A percentile compares a stretch with the other conserved stretches of the same genome.
phyloP scores from a whole-genome alignment of 92 coral and sea anemone species.

The Actinernus sp. region DNA sequence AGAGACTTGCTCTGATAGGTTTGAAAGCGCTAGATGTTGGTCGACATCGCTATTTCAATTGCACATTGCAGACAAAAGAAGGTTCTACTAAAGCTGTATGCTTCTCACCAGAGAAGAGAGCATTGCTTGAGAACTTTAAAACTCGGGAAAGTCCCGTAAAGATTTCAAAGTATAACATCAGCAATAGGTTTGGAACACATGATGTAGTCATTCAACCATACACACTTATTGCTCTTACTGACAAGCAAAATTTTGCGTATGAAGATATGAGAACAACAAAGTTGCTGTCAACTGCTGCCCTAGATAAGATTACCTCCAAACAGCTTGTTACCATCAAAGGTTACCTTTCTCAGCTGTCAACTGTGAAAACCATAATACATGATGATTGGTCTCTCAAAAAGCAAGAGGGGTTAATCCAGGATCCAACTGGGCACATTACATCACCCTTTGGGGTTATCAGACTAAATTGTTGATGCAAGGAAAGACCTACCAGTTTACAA shows the following conservation, averaged over 20 bases:
- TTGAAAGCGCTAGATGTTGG: too few relatives aligned
- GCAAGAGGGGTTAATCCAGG: slow-evolving; percentile 52
- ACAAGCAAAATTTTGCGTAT: slow-evolving; percentile 16
- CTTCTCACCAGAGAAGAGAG: slow-evolving; percentile 48
- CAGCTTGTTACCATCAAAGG: slow-evolving; percentile 73
- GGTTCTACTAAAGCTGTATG: slow-evolving; percentile 49
- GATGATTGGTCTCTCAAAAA: slow-evolving; percentile 42
- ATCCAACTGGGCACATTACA: slow-evolving; percentile 61
- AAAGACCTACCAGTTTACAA: slow-evolving; percentile 53
- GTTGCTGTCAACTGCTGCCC: slow-evolving; percentile 36
- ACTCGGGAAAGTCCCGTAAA: slow-evolving; percentile 56
- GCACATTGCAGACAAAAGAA: slow-evolving; percentile 48
- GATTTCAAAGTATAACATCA: slow-evolving; percentile 54
- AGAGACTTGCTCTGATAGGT: too few relatives aligned
- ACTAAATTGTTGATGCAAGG: slow-evolving; percentile 51
- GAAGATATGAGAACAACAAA: slow-evolving; percentile 54
- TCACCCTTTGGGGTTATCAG: slow-evolving; percentile 68
- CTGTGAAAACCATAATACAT: slow-evolving; percentile 42
- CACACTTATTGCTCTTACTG: slow-evolving; percentile 36
- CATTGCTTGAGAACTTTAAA: slow-evolving; percentile 37
- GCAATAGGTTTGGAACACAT: slow-evolving; percentile 64
- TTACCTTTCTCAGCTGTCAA: slow-evolving; percentile 45
- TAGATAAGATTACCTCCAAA: slow-evolving; percentile 40
- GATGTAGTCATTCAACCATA: slow-evolving; percentile 58
- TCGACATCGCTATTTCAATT: too few relatives aligned